Percentiles rank a stretch among this genome's conserved stretches.
Conservation (phyloP, 1,140 invertebrate species). For the Drosophila pruinosa region DNA sequence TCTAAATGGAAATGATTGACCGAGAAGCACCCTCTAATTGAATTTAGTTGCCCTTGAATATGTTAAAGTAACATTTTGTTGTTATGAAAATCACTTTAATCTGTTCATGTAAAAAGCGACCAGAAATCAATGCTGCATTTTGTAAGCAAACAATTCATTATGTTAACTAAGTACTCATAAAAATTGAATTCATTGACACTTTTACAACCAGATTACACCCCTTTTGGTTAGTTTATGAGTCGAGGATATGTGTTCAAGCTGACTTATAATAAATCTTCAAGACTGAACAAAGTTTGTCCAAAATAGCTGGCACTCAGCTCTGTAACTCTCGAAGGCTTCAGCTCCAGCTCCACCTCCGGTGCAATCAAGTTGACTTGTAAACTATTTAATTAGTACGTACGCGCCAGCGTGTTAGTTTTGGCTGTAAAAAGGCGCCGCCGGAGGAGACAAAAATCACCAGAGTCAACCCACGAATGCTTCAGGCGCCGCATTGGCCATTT, state of each 20-base stretch:
- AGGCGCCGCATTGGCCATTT: conserved; percentile 68
- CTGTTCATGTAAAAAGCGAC: background rate
- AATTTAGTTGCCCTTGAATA: background rate
- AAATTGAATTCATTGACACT: too few species aligned
- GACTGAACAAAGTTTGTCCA: conserved; percentile 8
- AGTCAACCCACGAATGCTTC: conserved; percentile 58
- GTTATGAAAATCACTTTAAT: background rate
- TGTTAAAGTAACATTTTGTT: background rate
- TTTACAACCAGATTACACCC: background rate
- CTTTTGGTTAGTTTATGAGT: background rate
- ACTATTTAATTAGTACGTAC: conserved; percentile 77
- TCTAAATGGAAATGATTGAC: background rate
- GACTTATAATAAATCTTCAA: conserved; percentile 55
- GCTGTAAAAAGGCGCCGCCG: conserved; percentile 76
- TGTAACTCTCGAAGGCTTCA: background rate
- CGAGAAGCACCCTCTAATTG: background rate
- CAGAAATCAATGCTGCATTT: too few species aligned
- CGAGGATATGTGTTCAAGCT: conserved; percentile 14
- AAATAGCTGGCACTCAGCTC: conserved; percentile 31
- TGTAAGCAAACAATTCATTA: too few species aligned
- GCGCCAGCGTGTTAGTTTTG: conserved; percentile 69
- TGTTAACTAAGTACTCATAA: background rate
- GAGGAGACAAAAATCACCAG: conserved; percentile 25
- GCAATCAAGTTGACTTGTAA: conserved; percentile 75
- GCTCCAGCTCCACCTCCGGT: conserved; percentile 6